Base-by-base conservation (phyloP, 2,797 vertebrate genomes). In the Rousettus madagascariensis region DNA sequence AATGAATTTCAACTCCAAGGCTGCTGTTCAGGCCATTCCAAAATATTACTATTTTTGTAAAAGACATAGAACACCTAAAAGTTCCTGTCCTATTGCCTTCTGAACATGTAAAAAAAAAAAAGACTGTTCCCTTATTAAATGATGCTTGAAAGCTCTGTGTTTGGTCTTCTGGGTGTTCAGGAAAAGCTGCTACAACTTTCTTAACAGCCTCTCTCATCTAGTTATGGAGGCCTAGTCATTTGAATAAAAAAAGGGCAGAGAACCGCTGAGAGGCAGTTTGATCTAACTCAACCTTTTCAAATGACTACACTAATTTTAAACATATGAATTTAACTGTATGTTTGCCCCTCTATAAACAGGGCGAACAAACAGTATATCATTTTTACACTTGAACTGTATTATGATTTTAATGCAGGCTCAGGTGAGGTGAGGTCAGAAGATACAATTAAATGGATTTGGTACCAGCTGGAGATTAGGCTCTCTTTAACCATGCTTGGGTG, bases 401-500 rank as follows among this genome's bases (percentile, higher is more conserved):
- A 99, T 99, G 99, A 99, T 99, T 99, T 99, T 99, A 99, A 99
- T 99, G 99, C 99, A 98, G 99, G 98, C 99, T 99, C 99, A 99
- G 99, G 99, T 99, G 99, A 99, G 99, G 98, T 96, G 98, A 99
- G 99, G 99, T 99, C 99, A 99, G 98, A 98, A 98, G 99, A 99
- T 99, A 99, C 99, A 99, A 99, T 99, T 99, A 99, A 99, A 99
- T 98, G 99, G 98, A 98, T 98, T 98, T 99, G 99, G 99, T 99
- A 99, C 99, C 99, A 99, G 99, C 99, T 99, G 99, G 99, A 99
- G 96, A 98, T 99, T 98, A 98, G 98, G 98, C 98, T 99, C 99
- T 99, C 99, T 99, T 99, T 99, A 99, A 99, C 99, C 99, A 99
- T 99, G 99, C 99, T 99, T 99, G 99, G 99, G 98, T 99, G 99